A percentile compares a stretch with the other conserved stretches of the same genome.
These are phyloP conservation scores for Meteorus cinctellus DNA, from an alignment of 2,888 invertebrate species.

Conservation along the genomic window DNA sequence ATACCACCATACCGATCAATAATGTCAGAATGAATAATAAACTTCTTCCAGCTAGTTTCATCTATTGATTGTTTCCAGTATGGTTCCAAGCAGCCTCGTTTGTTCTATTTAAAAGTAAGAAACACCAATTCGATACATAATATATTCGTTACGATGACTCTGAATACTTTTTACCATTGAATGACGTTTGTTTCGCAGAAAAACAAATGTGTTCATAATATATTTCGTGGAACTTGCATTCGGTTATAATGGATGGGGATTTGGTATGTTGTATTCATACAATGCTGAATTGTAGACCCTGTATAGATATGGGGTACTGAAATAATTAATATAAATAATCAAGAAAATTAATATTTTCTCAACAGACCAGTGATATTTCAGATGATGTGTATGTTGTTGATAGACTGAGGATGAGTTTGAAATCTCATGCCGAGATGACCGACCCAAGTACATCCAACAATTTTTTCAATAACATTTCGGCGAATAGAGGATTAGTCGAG, in stretches of 20 bases:
- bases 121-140: neutral
- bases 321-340: neutral
- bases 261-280: neutral
- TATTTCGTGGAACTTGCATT: neutral
- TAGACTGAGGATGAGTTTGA: constrained; percentile 30
- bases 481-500: constrained; percentile 5
- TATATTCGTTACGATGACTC: neutral
- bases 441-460: constrained; percentile 33
- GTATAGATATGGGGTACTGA: neutral
- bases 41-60: constrained; percentile 1
- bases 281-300: neutral
- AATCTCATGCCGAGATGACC: constrained; percentile 33
- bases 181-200: neutral
- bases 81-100: neutral
- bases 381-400: neutral
- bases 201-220: neutral
- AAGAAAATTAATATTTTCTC: neutral
- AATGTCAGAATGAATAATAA: constrained; percentile 9
- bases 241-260: neutral
- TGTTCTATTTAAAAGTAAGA: neutral
- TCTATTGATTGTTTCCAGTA: constrained; percentile 20
- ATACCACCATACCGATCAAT: neutral
- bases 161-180: neutral
- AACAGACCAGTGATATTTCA: neutral
- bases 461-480: constrained; percentile 11